These are phyloP conservation scores for Lasius platythorax DNA, from an alignment of 2,888 invertebrate genomes.

Conservation along the genomic window DNA sequence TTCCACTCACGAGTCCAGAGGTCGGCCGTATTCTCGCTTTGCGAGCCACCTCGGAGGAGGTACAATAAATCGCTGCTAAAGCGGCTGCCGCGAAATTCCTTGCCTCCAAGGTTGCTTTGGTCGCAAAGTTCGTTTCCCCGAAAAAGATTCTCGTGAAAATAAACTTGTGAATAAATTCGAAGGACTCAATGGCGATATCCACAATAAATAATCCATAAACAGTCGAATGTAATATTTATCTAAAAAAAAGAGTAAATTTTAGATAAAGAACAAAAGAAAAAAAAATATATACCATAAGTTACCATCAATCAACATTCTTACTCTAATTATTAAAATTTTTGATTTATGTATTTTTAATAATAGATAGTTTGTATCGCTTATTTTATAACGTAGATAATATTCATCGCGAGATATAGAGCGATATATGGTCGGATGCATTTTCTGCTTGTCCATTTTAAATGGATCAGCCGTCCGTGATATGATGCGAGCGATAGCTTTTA, in stretches of 20 bases:
- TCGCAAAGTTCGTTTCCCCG: conserved; percentile 34
- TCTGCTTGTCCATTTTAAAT: conserved; percentile 26
- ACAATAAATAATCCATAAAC: not conserved
- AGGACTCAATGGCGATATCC: conserved; percentile 7
- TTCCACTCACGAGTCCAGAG: conserved; percentile 69
- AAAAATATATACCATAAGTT: not conserved
- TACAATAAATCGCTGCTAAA: conserved; percentile 68
- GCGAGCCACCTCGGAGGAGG: conserved; percentile 81
- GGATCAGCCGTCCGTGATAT: conserved; percentile 32
- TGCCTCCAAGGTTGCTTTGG: conserved; percentile 59
- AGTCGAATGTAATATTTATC: not conserved
- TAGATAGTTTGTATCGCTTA: not conserved
- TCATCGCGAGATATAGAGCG: conserved; percentile 2
- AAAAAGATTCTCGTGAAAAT: conserved; percentile 17
- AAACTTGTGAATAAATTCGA: not conserved
- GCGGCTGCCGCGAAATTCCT: conserved; percentile 19
- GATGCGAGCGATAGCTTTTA: conserved; percentile 37
- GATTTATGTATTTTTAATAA: conserved; percentile 1
- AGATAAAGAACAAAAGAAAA: not conserved
- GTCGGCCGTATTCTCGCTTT: conserved; percentile 78
- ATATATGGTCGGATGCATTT: conserved; percentile 10
- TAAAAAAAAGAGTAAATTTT: not conserved
- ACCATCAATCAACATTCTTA: not conserved
- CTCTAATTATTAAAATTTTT: not conserved
- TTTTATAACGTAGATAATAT: conserved; percentile 11